Evolutionary conservation across 35 echinoderm and acorn worm genomes (phyloP), one percentile per base, ranked within the genome.

Genomic region (Heliocidaris tuberculata): DNA sequence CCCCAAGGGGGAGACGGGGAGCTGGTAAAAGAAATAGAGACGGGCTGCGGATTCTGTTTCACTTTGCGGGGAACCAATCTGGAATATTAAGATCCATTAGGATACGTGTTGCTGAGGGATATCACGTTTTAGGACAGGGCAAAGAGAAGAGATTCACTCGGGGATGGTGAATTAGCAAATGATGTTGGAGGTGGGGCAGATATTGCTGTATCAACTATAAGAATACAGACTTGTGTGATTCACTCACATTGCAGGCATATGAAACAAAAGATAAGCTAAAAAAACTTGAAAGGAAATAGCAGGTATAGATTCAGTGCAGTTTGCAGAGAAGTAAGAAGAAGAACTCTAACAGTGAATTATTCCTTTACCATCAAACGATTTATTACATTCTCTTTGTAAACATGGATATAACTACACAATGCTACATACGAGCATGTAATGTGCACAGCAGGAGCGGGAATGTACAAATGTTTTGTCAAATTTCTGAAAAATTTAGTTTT

Each of bases 81-180:
- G 65, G 65, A 78, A 78, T 78, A 78, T 78, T 78, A 78, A 78
- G 65, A 78, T 78, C 65, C 65, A 78, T 78, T 78, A 78, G 65
- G 65, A 24, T 78, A 78, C 65, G 65, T 78, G 65, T 78, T 78
- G 65, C 65, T 78, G 19, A 78, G 27, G 65, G 65, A 78, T 19
- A 78, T 78, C 65, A 78, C 27, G 65, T 78, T 78, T 78, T 21
- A 27, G 65, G 65, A 78, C 65, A 78, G 21, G 65, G 65, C 27
- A 24, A 71, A 27, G 5, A 78, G 65, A 78, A n/a, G 65, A 78
- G 65, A 78, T 78, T 78, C 65, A 8, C 65, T n/a, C 21, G 17
- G 65, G 27, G 65, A 78, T 9, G 1, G 52, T 78, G 65, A n/a
- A 78, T 78, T 78, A 78, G 65, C 65, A 78, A 78, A 78, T 78